Evolutionary conservation across 2,888 invertebrate genomes (phyloP), one percentile per base, ranked within the genome.

Genomic region (Lasius fuliginosus): DNA sequence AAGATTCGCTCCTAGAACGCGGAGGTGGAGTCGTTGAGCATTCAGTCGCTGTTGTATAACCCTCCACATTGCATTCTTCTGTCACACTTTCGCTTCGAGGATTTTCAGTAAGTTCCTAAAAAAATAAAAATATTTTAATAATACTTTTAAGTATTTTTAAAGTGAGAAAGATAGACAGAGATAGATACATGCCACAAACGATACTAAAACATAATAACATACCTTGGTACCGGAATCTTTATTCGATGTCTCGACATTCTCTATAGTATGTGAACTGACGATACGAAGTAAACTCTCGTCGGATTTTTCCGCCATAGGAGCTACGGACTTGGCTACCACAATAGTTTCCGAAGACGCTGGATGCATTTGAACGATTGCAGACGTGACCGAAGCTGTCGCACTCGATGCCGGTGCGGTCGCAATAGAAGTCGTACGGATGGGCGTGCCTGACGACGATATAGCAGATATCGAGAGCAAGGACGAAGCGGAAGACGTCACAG

Each of bases 11-110:
- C 82, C 97, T 95, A 8, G 97, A 97, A 84, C 92, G 91, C 53
- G 90, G 89, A 60, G 92, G 90, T 40, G 94, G 96, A 42, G 97
- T 97, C 6, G 96, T 96, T 65, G 97, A 97, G 90, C 96, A 96
- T 91, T 97, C 97, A 0, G 97, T 97, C 18, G 97, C 97, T 3
- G 97, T 97, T 49, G 96, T 95, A 93, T 97, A 97, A 86, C 97
- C 97, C 84, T 96, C 96, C 1, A 95, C 95, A 90, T 95, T 95
- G 49, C 95, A 92, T 87, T 96, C 96, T 84, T 96, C 96, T 3
- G 92, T 87, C 83, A 91, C 90, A 73, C 79, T 89, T 42, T 90
- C 90, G n/a, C 81, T 86, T 40, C 68, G 71, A 56, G 85, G 71
- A 62, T 87, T 90, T 9, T 88, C 90, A 9, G 67, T 62, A 56